Evolutionary conservation across 2,113 vertebrate genomes (phyloP).

Genomic region (Poeciliopsis turrubarensis): DNA sequence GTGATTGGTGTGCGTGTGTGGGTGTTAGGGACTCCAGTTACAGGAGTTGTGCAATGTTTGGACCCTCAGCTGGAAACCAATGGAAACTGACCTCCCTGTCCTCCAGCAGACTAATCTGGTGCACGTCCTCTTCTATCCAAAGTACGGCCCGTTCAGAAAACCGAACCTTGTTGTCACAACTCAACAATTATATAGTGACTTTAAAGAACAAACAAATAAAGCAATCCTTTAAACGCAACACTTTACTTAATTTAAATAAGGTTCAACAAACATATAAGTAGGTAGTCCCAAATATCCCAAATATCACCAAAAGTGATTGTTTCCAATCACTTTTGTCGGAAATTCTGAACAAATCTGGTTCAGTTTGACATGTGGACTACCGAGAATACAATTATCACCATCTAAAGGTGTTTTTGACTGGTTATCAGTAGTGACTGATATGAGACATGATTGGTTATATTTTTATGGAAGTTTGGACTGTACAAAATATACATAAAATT

Average conservation of each 20-base stretch:
- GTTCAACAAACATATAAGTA: neutral
- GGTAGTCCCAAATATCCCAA: neutral
- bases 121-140: constrained; percentile 1
- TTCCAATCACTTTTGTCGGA: no score
- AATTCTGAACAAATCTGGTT: no score
- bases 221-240: neutral
- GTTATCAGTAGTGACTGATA: no score
- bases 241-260: neutral
- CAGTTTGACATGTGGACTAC: no score
- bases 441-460: no score
- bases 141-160: neutral
- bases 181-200: neutral
- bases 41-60: constrained; percentile 59
- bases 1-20: constrained; percentile 8
- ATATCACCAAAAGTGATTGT: no score
- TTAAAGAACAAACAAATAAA: neutral
- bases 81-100: constrained; percentile 44
- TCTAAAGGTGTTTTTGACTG: no score
- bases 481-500: no score
- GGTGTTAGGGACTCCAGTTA: constrained; percentile 51
- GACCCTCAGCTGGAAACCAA: constrained; percentile 47
- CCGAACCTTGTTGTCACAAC: neutral
- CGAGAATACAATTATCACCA: no score
- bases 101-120: constrained; percentile 22
- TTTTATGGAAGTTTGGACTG: no score